Conservation (phyloP, 2,888 invertebrate genomes). For the Napeogenes inachia region DNA sequence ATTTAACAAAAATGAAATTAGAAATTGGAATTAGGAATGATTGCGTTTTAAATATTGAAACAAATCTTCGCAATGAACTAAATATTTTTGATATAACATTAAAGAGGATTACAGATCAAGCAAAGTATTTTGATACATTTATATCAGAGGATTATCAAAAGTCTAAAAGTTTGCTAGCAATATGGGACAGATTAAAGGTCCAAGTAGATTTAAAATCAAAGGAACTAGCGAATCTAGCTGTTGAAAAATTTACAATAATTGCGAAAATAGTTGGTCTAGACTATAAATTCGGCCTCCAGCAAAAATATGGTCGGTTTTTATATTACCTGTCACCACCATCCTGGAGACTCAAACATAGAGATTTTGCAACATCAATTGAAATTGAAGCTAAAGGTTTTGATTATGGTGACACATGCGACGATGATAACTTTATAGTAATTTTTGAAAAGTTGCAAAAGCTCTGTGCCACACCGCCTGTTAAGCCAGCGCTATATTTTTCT, state of each 20-base stretch:
- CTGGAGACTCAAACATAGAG: slow-evolving; percentile 77
- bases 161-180: slow-evolving; percentile 74
- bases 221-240: slow-evolving; percentile 64
- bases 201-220: slow-evolving; percentile 60
- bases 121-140: slow-evolving; percentile 78
- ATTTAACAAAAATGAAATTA: slow-evolving; percentile 43
- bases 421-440: slow-evolving; percentile 58
- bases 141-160: slow-evolving; percentile 78
- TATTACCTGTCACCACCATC: slow-evolving; percentile 80
- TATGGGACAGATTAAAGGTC: slow-evolving; percentile 66
- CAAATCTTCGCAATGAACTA: slow-evolving; percentile 73
- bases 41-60: slow-evolving; percentile 72
- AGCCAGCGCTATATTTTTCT: slow-evolving; percentile 77
- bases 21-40: slow-evolving; percentile 67
- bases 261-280: slow-evolving; percentile 78
- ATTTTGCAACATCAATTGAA: slow-evolving; percentile 64
- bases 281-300: slow-evolving; percentile 79
- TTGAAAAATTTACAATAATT: slow-evolving; percentile 50
- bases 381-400: slow-evolving; percentile 68
- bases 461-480: slow-evolving; percentile 51
- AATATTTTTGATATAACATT: slow-evolving; percentile 65
- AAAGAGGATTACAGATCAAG: slow-evolving; percentile 69
- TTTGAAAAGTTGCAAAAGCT: slow-evolving; percentile 71
- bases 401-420: slow-evolving; percentile 52
- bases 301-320: slow-evolving; percentile 82